Conservation (phyloP, 2,113 vertebrate genomes). For the Chaetodon trifascialis region DNA sequence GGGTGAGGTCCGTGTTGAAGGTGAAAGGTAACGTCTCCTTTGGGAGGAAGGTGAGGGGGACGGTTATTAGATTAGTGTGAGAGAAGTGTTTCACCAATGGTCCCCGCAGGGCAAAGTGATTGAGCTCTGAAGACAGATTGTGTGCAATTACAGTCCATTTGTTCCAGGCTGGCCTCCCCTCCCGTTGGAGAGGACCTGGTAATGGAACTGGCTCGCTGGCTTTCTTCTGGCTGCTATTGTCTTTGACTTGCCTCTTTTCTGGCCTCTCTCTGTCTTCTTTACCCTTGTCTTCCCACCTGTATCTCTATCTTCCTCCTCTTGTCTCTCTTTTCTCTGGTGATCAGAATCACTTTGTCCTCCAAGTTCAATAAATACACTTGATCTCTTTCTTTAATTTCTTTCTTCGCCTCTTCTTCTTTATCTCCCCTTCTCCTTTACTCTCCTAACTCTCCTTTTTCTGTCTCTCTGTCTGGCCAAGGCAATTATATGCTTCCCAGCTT, state of each 20-base stretch:
- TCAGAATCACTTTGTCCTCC: constrained; percentile 42
- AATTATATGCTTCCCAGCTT: constrained; percentile 64
- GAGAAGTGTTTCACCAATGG: constrained; percentile 67
- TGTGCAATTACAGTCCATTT: constrained; percentile 81
- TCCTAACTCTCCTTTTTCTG: not conserved
- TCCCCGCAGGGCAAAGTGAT: constrained; percentile 70
- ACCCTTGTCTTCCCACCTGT: constrained; percentile 16
- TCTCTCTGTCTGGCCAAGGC: constrained; percentile 31
- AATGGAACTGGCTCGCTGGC: constrained; percentile 59
- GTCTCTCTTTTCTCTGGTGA: not conserved
- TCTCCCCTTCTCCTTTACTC: not conserved
- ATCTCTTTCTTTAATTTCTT: constrained; percentile 32
- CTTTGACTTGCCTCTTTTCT: constrained; percentile 44
- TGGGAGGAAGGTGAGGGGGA: constrained; percentile 47
- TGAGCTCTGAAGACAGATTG: constrained; percentile 80
- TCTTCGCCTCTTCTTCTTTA: constrained; percentile 3
- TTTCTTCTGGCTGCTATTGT: constrained; percentile 50
- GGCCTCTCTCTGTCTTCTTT: constrained; percentile 7
- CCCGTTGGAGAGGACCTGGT: constrained; percentile 41
- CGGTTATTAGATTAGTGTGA: constrained; percentile 77
- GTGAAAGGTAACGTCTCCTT: constrained; percentile 62
- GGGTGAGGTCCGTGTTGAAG: constrained; percentile 38
- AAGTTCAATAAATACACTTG: constrained; percentile 37
- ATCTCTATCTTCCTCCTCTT: constrained; percentile 1
- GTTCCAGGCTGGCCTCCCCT: constrained; percentile 61